Evolutionary conservation across 37 sponge, comb jelly and placozoan genomes (phyloP), one percentile per base, ranked within the genome.

Genomic region (Hexactinellida sp.): DNA sequence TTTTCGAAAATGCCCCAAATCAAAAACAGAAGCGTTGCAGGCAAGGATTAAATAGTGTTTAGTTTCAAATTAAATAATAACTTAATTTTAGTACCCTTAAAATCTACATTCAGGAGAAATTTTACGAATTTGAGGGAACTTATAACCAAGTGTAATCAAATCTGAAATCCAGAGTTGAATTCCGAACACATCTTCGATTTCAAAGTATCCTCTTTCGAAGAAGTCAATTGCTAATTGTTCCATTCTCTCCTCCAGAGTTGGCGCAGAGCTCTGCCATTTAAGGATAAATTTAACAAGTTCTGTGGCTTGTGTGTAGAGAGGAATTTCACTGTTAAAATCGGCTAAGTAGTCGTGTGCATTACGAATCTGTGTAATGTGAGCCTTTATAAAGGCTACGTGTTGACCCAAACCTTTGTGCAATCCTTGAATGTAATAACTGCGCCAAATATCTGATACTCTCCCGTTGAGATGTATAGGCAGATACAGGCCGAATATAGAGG

Each of bases 401-500:
- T 63, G 76, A 10, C 76, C 76, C 32, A 90, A 87, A 0, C 85
- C 88, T 5, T 85, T n/a, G 9, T 38, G 71, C 7, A 88, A 83
- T 1, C 88, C 88, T 10, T 85, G 86, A 82, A 84, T 34, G 84
- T 89, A 89, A 84, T 85, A 88, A 84, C 89, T 87, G 19, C 91
- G 87, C 91, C 91, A 91, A 9, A 91, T 88, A 63, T 91, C 91
- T 16, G 89, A 84, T 19, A 91, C 89, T 0, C 88, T 88, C 24
- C 86, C 84, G 39, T 83, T 52, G 19, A 88, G 55, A 24, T 87
- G 85, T n/a, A 88, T 63, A 1, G 91, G 91, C 37, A 91, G 54
- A 71, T 86, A 54, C 32, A 91, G 82, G n/a, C 55, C 89, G 52
- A 83, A 91, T 76, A 91, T 84, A 0, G 82, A 83, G 0, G 37